Percentiles rank a stretch among this genome's conserved stretches.
Evolutionary conservation across 2,797 vertebrate species (phyloP).

Genomic region (Rachycentron canadum): DNA sequence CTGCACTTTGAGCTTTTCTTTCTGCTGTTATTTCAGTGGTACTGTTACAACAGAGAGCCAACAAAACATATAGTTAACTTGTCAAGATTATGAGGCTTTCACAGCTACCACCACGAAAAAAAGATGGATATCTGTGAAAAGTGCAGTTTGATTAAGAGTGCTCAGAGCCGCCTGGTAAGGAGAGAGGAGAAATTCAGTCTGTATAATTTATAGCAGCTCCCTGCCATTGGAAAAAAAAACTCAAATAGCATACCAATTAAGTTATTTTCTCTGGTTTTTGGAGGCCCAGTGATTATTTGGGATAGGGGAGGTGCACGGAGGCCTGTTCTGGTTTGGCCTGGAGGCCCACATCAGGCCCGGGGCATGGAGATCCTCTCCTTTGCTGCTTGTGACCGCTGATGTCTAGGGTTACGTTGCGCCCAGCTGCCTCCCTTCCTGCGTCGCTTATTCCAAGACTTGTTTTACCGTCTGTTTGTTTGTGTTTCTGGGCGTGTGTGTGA

Average conservation of each 20-base stretch:
- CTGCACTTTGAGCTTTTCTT: constrained; percentile 30
- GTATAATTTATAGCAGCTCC: constrained; percentile 74
- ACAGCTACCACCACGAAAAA: constrained; percentile 40
- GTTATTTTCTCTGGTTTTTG: constrained; percentile 83
- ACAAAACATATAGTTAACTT: constrained; percentile 79
- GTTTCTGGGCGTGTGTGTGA: constrained; percentile 69
- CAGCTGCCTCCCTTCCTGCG: constrained; percentile 60
- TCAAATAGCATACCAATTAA: constrained; percentile 80
- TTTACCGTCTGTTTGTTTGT: constrained; percentile 70
- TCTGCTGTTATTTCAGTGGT: constrained; percentile 66
- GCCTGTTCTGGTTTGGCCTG: constrained; percentile 75
- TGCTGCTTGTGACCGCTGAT: constrained; percentile 57
- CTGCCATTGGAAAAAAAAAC: constrained; percentile 61
- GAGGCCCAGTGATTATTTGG: constrained; percentile 79
- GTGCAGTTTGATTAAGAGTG: constrained; percentile 73
- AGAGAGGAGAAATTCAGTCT: constrained; percentile 59
- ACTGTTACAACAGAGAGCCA: constrained; percentile 55
- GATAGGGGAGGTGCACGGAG: constrained; percentile 76
- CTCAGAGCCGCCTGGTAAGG: constrained; percentile 51
- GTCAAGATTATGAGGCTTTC: constrained; percentile 72
- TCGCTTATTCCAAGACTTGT: constrained; percentile 53
- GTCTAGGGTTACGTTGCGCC: constrained; percentile 65
- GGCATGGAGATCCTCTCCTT: constrained; percentile 59
- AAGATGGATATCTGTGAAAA: constrained; percentile 52
- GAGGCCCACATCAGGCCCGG: constrained; percentile 51